phyloP scores from a whole-genome alignment of 2,888 invertebrate species.

The Himalopsyche kuldschensis region DNA sequence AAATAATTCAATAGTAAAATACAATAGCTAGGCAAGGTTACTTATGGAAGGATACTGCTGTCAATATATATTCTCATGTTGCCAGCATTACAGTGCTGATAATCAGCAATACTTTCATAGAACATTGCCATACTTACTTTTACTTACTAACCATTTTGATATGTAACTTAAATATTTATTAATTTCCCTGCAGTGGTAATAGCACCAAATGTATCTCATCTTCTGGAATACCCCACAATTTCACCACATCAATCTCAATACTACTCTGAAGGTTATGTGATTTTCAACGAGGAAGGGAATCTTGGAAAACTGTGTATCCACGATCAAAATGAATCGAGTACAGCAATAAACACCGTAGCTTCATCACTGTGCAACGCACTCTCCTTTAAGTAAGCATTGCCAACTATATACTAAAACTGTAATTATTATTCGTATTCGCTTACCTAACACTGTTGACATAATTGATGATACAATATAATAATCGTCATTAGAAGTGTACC shows the following conservation, averaged over 20 bases:
- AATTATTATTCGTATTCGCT: background rate
- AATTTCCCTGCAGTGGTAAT: slow-evolving; percentile 66
- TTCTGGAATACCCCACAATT: slow-evolving; percentile 65
- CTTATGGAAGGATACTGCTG: background rate
- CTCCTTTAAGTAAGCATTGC: slow-evolving; percentile 69
- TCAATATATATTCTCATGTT: background rate
- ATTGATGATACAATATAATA: background rate
- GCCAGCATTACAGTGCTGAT: no score
- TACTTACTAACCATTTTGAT: background rate
- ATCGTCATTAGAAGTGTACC: background rate
- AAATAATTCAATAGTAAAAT: background rate
- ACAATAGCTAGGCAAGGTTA: no score
- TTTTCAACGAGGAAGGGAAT: slow-evolving; percentile 81
- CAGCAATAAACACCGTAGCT: slow-evolving; percentile 70
- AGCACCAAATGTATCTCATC: slow-evolving; percentile 67
- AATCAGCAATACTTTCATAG: no score
- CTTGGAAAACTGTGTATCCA: slow-evolving; percentile 81
- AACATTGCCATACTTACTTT: background rate
- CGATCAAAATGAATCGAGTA: slow-evolving; percentile 67
- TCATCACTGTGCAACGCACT: slow-evolving; percentile 76
- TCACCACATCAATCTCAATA: slow-evolving; percentile 73
- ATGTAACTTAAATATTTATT: background rate
- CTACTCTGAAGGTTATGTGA: slow-evolving; percentile 76
- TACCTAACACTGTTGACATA: no score
- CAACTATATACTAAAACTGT: background rate